Conservation (phyloP, 2,888 invertebrate genomes). For the Cataglyphis altisquamis region DNA sequence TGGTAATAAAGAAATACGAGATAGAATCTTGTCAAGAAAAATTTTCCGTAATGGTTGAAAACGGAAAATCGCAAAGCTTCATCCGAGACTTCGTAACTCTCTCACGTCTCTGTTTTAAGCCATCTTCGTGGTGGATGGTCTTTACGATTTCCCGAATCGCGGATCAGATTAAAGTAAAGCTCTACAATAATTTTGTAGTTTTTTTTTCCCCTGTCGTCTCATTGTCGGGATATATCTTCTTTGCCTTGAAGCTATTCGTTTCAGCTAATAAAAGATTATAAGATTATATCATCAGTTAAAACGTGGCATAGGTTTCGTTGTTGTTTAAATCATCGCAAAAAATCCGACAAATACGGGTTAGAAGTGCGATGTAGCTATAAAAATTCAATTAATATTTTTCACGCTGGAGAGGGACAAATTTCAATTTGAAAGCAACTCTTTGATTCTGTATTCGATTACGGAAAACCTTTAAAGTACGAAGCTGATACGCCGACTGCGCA, state of each 20-base stretch:
- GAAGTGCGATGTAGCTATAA: background rate
- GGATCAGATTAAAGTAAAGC: conserved; percentile 74
- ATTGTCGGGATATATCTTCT: conserved; percentile 19
- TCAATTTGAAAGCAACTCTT: conserved; percentile 66
- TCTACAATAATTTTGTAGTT: conserved; percentile 67
- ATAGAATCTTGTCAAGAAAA: conserved; percentile 69
- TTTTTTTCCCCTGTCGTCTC: conserved; percentile 11
- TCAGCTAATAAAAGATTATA: conserved; percentile 43
- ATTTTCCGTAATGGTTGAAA: conserved; percentile 65
- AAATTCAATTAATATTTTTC: conserved; percentile 50
- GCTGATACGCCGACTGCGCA: conserved; percentile 26
- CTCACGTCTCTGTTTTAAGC: conserved; percentile 76
- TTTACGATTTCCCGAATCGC: conserved; percentile 72
- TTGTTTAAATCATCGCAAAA: background rate
- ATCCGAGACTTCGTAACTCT: conserved; percentile 73
- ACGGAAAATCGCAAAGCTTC: conserved; percentile 66
- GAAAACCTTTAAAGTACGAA: conserved; percentile 55
- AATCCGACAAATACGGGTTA: background rate
- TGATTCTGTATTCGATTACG: conserved; percentile 59
- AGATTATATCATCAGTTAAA: conserved; percentile 54
- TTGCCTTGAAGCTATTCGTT: conserved; percentile 3
- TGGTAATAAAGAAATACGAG: conserved; percentile 73
- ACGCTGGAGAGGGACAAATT: conserved; percentile 49
- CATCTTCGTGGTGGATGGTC: conserved; percentile 68
- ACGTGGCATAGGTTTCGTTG: background rate